Evolutionary conservation across 1,140 invertebrate genomes (phyloP).

Genomic region (Paramacrobiotus metropolitanus): DNA sequence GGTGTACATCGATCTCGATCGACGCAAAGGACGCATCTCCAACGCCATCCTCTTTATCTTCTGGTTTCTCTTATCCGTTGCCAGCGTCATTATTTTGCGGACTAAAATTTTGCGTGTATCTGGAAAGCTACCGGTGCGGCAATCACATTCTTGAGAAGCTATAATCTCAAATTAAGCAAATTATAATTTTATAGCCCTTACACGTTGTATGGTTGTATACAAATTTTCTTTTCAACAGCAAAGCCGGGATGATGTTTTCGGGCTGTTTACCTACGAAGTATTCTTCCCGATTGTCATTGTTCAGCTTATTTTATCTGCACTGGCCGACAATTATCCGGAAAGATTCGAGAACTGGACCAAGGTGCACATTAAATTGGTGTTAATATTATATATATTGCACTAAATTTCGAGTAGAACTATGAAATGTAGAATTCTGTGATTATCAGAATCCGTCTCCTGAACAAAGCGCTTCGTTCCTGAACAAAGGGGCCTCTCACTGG

Average conservation of each 20-base stretch:
- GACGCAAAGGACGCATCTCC: not conserved
- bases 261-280: not conserved
- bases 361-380: not conserved
- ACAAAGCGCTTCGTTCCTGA: not conserved
- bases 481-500: not conserved
- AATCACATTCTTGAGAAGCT: too few relatives aligned
- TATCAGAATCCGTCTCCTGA: slow-evolving; percentile 3
- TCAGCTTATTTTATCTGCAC: not conserved
- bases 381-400: too few relatives aligned
- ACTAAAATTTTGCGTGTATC: not conserved
- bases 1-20: not conserved
- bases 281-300: not conserved
- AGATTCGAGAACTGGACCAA: slow-evolving; percentile 2
- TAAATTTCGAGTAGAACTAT: too few relatives aligned
- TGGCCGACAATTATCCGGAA: slow-evolving; percentile 1
- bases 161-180: too few relatives aligned
- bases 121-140: not conserved
- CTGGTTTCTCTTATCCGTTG: not conserved
- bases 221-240: too few relatives aligned
- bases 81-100: not conserved
- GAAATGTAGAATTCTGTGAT: too few relatives aligned
- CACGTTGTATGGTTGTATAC: too few relatives aligned
- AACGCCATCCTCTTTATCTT: not conserved
- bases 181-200: too few relatives aligned
- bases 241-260: not conserved